These are phyloP conservation scores for Channa striata DNA, from an alignment of 2,797 vertebrate genomes.

Conservation along the genomic window DNA sequence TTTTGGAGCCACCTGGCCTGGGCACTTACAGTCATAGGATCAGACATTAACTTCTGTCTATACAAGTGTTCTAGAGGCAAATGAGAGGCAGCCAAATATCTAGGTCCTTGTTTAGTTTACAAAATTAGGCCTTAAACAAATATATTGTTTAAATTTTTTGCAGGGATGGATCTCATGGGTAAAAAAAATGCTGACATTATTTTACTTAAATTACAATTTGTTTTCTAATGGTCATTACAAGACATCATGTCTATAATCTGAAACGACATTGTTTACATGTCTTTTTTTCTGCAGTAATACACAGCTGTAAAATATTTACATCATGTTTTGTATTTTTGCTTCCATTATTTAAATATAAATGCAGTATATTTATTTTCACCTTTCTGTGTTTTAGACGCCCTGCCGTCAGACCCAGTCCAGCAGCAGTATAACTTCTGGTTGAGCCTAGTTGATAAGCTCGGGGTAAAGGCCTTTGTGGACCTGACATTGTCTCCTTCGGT, in stretches of 20 bases:
- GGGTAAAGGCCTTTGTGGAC: slow-evolving; percentile 94
- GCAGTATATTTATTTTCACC: background rate
- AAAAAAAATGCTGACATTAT: no score
- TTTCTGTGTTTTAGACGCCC: slow-evolving; percentile 78
- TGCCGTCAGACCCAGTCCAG: slow-evolving; percentile 91
- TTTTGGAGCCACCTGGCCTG: no score
- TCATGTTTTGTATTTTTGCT: background rate
- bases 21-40: no score
- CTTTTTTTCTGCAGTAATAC: background rate
- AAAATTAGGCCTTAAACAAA: no score
- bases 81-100: background rate
- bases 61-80: no score
- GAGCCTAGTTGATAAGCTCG: slow-evolving; percentile 92
- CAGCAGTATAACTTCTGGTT: slow-evolving; percentile 94
- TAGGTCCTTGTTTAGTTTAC: background rate
- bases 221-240: slow-evolving; percentile 34
- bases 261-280: background rate
- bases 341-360: background rate
- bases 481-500: slow-evolving; percentile 90
- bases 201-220: background rate
- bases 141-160: background rate
- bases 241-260: background rate
- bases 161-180: background rate
- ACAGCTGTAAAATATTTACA: background rate
- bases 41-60: no score